Percentiles rank a stretch among this genome's conserved stretches.
phyloP scores from a whole-genome alignment of 2,113 vertebrate species.

The Peromyscus maniculatus region DNA sequence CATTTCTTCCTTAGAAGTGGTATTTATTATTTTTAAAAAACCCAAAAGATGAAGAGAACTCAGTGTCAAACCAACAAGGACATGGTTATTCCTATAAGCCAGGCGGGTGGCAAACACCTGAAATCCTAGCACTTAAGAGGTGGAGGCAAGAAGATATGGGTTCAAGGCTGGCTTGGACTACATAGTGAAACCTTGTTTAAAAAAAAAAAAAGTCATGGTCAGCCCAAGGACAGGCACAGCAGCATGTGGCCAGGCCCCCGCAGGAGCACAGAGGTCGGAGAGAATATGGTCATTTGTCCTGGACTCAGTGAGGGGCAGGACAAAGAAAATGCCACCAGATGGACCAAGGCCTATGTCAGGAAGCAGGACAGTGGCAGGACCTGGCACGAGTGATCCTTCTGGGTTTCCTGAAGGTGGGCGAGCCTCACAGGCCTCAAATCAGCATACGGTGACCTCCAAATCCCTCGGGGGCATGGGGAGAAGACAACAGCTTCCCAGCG shows the following conservation, averaged over 20 bases:
- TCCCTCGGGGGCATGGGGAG: not conserved
- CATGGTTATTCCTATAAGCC: not conserved
- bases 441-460: not conserved
- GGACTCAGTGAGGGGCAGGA: not conserved
- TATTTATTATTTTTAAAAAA: not conserved
- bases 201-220: not conserved
- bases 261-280: not conserved
- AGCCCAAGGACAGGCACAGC: not conserved
- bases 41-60: not conserved
- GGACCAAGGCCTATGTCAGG: not conserved
- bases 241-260: not conserved
- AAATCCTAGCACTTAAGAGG: not conserved
- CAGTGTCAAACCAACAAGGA: not conserved
- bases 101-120: not conserved
- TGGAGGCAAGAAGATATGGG: not conserved
- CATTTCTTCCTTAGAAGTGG: not conserved
- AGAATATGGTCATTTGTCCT: not conserved
- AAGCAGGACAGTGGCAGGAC: not conserved
- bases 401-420: not conserved
- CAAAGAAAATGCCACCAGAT: not conserved
- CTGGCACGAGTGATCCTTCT: not conserved
- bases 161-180: not conserved
- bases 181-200: not conserved
- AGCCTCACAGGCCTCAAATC: not conserved
- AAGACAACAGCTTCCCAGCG: not conserved